Evolutionary conservation across 1,140 invertebrate species (phyloP), one percentile per base, ranked within the genome.

Genomic region (Ceratina australensis): DNA sequence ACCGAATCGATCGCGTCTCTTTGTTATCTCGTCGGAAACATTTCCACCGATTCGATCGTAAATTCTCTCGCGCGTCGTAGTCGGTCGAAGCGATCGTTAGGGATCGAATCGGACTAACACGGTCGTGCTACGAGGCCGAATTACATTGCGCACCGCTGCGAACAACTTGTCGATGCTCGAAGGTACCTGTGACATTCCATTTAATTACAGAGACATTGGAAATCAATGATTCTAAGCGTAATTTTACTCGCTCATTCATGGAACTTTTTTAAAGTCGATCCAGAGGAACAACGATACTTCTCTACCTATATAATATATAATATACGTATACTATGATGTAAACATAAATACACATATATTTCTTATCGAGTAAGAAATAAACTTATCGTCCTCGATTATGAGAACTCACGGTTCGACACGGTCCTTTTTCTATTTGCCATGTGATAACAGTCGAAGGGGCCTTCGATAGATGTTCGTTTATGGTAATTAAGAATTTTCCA

Each of bases 381-480:
- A 22, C 69, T 52, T 64, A 84, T 81, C 65, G 54, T 63, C 73
- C 66, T 63, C 42, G 33, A 72, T 42, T 10, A 42, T 72, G 54
- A 61, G 82, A 81, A 83, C 72, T 81, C 79, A 72, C 18, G 50
- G 57, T 76, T 81, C 28, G 49, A 47, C 54, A 26, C 65, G 22
- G 63, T 85, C 63, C 76, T 72, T 72, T 72, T 52, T 77, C 66
- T 57, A 74, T 57, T 85, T 42, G 33, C 33, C 33, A 42, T 82
- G 82, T 84, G 82, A 84, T 85, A 72, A 61, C 57, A 76, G 72
- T 82, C 77, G 68, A 81, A 82, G 75, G 83, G 83, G 83, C 80
- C 82, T 85, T 85, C 69, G 24, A 77, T 74, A 73, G 28, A 67
- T 50, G 73, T 54, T 77, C 57, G 60, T 82, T 82, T 77, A 67